Evolutionary conservation across 2,888 invertebrate species (phyloP).

Genomic region (Aporophyla nigra): DNA sequence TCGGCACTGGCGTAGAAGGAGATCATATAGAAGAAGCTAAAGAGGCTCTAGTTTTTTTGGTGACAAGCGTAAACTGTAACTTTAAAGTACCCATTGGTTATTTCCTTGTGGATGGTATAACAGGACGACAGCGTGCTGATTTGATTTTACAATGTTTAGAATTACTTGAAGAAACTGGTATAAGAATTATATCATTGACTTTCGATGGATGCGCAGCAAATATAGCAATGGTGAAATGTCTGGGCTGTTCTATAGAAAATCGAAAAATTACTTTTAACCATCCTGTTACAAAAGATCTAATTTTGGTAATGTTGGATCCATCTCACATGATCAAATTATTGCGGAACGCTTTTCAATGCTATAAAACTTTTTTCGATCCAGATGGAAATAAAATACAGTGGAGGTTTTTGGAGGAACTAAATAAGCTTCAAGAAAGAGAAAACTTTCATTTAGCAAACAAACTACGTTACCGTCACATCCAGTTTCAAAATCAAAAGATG

Average conservation of each 20-base stretch:
- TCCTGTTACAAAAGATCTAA: no score
- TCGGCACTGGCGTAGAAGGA: conserved; percentile 46
- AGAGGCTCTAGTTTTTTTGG: conserved; percentile 29
- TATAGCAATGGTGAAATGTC: no score
- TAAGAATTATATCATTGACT: no score
- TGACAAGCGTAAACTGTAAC: conserved; percentile 8
- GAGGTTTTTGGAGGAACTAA: conserved; percentile 9
- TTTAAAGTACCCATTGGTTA: conserved; percentile 23
- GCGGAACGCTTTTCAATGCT: conserved; percentile 38
- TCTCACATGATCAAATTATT: no score
- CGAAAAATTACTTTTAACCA: no score
- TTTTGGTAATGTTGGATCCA: no score
- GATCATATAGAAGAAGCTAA: conserved; percentile 17
- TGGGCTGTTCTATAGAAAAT: no score
- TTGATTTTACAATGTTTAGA: no score
- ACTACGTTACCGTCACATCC: conserved; percentile 1
- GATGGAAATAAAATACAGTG: conserved; percentile 20
- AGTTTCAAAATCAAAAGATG: conserved; percentile 32
- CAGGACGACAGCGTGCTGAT: background rate
- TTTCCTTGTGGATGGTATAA: conserved; percentile 38
- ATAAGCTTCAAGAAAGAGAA: conserved; percentile 17
- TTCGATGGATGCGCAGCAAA: no score
- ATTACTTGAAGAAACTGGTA: no score
- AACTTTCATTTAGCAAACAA: conserved; percentile 11
- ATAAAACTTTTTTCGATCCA: conserved; percentile 20